A percentile compares a stretch with the other conserved stretches of the same genome.
Evolutionary conservation across 2,888 invertebrate species (phyloP).

Genomic region (Latrodectus elegans): DNA sequence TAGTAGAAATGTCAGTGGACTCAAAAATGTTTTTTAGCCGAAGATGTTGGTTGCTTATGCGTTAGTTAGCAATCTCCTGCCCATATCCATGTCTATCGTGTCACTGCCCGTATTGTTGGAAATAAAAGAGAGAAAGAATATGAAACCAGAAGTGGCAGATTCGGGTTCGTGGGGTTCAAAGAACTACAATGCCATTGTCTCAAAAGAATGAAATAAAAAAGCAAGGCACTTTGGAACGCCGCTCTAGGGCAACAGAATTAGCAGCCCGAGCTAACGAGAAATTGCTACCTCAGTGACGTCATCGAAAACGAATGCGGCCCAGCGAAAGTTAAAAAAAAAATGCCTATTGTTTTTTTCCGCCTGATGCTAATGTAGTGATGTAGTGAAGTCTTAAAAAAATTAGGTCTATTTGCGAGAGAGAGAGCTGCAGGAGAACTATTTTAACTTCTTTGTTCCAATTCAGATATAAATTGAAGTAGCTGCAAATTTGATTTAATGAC

Average conservation of each 20-base stretch:
- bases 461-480: too few species aligned
- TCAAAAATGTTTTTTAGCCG: not conserved
- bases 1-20: too few species aligned
- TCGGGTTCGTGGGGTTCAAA: slow-evolving; percentile 56
- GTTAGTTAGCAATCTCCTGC: slow-evolving; percentile 33
- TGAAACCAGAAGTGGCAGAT: slow-evolving; percentile 51
- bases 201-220: slow-evolving; percentile 12
- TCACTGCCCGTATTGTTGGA: slow-evolving; percentile 60
- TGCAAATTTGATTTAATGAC: too few species aligned
- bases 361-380: not conserved
- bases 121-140: slow-evolving; percentile 6
- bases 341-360: not conserved
- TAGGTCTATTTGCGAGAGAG: not conserved
- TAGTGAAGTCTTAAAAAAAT: not conserved
- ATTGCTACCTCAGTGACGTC: slow-evolving; percentile 39
- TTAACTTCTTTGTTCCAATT: not conserved
- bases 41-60: slow-evolving; percentile 8
- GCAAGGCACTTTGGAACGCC: slow-evolving; percentile 9
- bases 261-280: slow-evolving; percentile 30
- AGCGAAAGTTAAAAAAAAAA: not conserved
- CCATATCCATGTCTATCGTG: slow-evolving; percentile 50
- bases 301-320: not conserved
- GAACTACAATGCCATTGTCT: slow-evolving; percentile 61
- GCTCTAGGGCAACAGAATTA: slow-evolving; percentile 27
- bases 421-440: not conserved